Evolutionary conservation across 2,888 invertebrate genomes (phyloP), one percentile per base, ranked within the genome.

Genomic region (Coecobrya sp.): DNA sequence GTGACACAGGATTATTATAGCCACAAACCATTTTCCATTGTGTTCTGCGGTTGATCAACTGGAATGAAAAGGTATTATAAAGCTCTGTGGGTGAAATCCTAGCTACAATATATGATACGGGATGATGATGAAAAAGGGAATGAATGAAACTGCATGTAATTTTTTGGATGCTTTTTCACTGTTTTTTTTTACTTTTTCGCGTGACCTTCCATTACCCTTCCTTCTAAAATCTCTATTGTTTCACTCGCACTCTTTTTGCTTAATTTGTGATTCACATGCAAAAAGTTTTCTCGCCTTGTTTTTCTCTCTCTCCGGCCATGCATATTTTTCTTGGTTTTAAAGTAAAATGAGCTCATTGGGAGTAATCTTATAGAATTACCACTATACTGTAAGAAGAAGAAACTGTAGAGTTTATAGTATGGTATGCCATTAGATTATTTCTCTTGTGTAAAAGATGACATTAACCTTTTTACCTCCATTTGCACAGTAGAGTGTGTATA

Each of bases 401-500:
- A 13, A 22, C 30, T 30, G n/a, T n/a, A 49, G 73, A n/a, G 25
- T 25, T 0, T 22, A 25, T 25, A 45, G 11, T 59, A 59, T 59
- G 19, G 45, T 22, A 25, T 45, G 73, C 76, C 76, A 76, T 76
- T 76, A 76, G 76, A n/a, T 49, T 76, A 76, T 76, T 76, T 76
- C 76, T 76, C 76, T 25, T 49, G 76, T 49, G 76, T 76, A 76
- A 76, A 76, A 84, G 68, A 70, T 86, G 85, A 86, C 85, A 86
- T 86, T 86, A 86, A 86, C 86, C 86, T 86, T 86, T 86, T 86
- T 55, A 45, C 30, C 65, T 73, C 49, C 45, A 52, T 22, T 65
- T 8, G 25, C 13, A 16, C 8, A 13, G 13, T 49, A 49, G 1
- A 8, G 22, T 55, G n/a, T 55, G 30, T 27, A 55, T 22, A 22